phyloP scores from a whole-genome alignment of 2,888 invertebrate genomes.

The Lycaena phlaeas region DNA sequence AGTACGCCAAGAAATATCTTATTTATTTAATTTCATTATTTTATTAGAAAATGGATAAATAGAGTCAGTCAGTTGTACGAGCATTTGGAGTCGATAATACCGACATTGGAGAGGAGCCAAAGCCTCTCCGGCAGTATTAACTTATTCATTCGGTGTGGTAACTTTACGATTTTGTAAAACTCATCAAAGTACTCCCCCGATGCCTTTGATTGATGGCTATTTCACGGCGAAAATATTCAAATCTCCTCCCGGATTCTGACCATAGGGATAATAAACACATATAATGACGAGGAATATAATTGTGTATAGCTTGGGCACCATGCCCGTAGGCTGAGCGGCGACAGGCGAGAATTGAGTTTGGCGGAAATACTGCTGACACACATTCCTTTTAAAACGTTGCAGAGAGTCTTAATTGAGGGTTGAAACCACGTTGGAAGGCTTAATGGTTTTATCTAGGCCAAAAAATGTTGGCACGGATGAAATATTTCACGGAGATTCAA shows the following conservation, averaged over 20 bases:
- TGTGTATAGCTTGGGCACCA: conserved; percentile 26
- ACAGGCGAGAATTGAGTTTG: conserved; percentile 26
- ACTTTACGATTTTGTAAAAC: conserved; percentile 53
- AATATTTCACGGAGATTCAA: conserved; percentile 24
- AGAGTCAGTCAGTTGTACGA: too few relatives aligned
- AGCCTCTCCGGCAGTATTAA: conserved; percentile 31
- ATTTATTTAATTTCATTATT: too few relatives aligned
- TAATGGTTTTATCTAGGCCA: conserved; percentile 30
- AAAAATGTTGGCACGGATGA: conserved; percentile 26
- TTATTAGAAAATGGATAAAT: too few relatives aligned
- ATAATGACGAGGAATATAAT: conserved; percentile 12
- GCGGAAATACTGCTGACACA: conserved; percentile 35
- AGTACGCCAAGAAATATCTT: not conserved
- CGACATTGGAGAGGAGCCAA: conserved; percentile 46
- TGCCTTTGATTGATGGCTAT: conserved; percentile 19
- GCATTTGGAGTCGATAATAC: conserved; percentile 21
- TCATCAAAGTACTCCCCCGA: conserved; percentile 41
- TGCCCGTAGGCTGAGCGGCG: conserved; percentile 29
- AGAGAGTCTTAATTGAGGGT: conserved; percentile 32
- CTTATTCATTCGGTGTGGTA: conserved; percentile 34
- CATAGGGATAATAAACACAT: conserved; percentile 3
- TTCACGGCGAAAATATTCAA: conserved; percentile 20
- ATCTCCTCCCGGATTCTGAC: conserved; percentile 18
- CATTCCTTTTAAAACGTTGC: conserved; percentile 28
- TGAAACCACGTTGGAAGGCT: conserved; percentile 23